Evolutionary conservation across 2,797 vertebrate genomes (phyloP).

Genomic region (Darevskia mixta): DNA sequence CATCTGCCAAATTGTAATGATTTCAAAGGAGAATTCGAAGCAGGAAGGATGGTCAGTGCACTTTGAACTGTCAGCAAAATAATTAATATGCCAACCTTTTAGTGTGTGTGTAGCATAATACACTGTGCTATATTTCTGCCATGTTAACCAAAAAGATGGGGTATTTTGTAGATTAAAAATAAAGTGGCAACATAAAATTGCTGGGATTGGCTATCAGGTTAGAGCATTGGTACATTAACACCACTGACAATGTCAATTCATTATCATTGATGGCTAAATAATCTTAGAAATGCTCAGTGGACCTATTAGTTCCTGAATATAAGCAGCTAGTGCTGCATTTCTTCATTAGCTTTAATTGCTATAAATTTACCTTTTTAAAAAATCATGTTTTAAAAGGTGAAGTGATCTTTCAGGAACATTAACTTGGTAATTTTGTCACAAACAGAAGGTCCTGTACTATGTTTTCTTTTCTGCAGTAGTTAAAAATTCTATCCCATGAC

Average conservation of each 20-base stretch:
- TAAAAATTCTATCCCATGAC: constrained; percentile 70
- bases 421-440: constrained; percentile 84
- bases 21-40: constrained; percentile 33
- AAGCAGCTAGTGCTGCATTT: constrained; percentile 86
- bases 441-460: constrained; percentile 81
- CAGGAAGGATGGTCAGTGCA: constrained; percentile 25
- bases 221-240: constrained; percentile 77
- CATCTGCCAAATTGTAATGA: constrained; percentile 41
- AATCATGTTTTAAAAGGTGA: constrained; percentile 85
- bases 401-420: constrained; percentile 86
- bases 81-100: constrained; percentile 45
- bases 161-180: constrained; percentile 56
- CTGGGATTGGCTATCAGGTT: constrained; percentile 67
- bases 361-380: constrained; percentile 86
- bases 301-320: constrained; percentile 86
- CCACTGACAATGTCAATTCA: constrained; percentile 83
- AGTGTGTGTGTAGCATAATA: not conserved
- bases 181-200: constrained; percentile 59
- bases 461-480: constrained; percentile 77
- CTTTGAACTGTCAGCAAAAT: constrained; percentile 45
- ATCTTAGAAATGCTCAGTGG: constrained; percentile 84
- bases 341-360: constrained; percentile 88
- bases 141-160: constrained; percentile 62
- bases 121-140: constrained; percentile 52
- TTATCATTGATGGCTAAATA: constrained; percentile 86